Base-by-base conservation (phyloP, 2,113 vertebrate genomes). In the Holacanthus passer region DNA sequence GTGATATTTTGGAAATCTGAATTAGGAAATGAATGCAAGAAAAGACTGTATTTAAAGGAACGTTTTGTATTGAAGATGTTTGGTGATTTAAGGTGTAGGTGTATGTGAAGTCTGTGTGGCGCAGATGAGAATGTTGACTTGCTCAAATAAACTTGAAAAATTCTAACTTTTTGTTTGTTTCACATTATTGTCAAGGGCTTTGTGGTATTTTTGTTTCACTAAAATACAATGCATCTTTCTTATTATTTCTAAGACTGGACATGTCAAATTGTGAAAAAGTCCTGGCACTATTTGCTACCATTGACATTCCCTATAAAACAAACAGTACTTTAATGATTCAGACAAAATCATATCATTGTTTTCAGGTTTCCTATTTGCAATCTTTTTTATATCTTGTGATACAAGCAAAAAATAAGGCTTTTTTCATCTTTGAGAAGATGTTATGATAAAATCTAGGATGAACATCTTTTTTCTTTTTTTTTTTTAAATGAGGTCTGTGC, bases 141-240 rank as follows among this genome's bases (percentile, higher is more conserved):
- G 27, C 31, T 83, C 17, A 52, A 86, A 87, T 84, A 89, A 86
- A 89, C 4, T 41, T n/a, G n/a, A 43, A 73, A 65, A 24, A 22
- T 43, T 41, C 0, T 14, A 22, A 32, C 14, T 22, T 69, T 39
- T 60, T 2, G 19, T 2, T 20, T 27, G 7, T 59, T 32, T 27
- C 13, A 39, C n/a, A 27, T 53, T n/a, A 27, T 69, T 79, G 64
- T 59, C 5, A 60, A 48, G 39, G 10, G n/a, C 6, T 12, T 50
- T 63, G 12, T 39, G 19, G 5, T 17, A 1, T 35, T 60, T 19
- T 31, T 19, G 7, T 58, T 7, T 31, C 17, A 43, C 3, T n/a
- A 10, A 27, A 73, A 47, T 13, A 31, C 24, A 67, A 72, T 24
- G 35, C 4, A 13, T 8, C 39, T 55, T 17, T 12, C 11, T 9